Evolutionary conservation across 2,113 vertebrate genomes (phyloP).

Genomic region (Phyllostomus hastatus): DNA sequence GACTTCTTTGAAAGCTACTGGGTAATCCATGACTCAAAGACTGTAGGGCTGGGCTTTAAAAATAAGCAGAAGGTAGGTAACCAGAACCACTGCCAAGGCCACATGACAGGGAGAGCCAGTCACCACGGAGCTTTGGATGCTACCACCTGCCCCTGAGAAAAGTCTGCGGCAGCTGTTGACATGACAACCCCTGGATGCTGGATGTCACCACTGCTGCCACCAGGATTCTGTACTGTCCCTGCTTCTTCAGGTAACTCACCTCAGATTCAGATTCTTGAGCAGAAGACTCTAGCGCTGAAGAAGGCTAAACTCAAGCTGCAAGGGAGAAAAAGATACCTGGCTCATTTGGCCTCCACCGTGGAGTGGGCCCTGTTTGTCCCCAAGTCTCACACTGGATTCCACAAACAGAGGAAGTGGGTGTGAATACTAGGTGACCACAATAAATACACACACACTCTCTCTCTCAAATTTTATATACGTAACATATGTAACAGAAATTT

Average conservation of each 20-base stretch:
- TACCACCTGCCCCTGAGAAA: not conserved
- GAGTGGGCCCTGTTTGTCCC: not conserved
- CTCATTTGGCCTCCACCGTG: not conserved
- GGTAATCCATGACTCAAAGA: not conserved
- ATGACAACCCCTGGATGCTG: not conserved
- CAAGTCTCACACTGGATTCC: not conserved
- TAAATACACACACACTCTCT: not conserved
- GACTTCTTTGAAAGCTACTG: not conserved
- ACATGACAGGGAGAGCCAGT: not conserved
- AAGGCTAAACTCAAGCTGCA: not conserved
- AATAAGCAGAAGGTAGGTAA: not conserved
- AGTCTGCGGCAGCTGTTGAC: not conserved
- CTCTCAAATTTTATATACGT: no score
- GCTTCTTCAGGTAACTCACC: not conserved
- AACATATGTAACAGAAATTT: no score
- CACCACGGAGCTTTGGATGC: not conserved
- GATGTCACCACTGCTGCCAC: not conserved
- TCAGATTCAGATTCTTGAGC: not conserved
- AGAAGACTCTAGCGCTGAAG: not conserved
- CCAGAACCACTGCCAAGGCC: not conserved
- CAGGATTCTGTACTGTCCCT: not conserved
- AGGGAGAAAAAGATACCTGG: not conserved
- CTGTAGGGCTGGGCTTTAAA: slow-evolving; percentile 6
- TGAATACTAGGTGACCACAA: not conserved
- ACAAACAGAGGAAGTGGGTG: not conserved